Conservation (phyloP, 2,113 vertebrate species). For the Heteronetta atricapilla region DNA sequence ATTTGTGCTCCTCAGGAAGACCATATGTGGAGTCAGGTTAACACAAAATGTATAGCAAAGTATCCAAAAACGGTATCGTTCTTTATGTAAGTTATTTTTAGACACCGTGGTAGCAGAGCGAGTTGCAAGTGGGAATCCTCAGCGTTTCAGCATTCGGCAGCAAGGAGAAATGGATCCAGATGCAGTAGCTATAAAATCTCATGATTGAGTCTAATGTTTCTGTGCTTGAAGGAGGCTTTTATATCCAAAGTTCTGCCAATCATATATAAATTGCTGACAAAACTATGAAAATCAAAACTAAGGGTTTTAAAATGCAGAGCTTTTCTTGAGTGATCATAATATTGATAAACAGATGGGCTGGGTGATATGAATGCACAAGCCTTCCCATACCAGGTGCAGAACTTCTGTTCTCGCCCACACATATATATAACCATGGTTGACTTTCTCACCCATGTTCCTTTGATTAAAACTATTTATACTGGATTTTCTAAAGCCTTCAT, state of each 20-base stretch:
- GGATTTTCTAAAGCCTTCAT: neutral
- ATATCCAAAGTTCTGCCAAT: conserved; percentile 48
- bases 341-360: conserved; percentile 47
- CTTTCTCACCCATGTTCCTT: neutral
- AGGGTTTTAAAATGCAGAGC: neutral
- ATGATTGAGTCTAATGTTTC: neutral
- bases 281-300: conserved; percentile 10
- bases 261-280: conserved; percentile 31
- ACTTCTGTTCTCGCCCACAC: neutral
- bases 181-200: neutral
- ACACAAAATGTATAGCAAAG: neutral
- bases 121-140: neutral
- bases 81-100: neutral
- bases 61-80: too few species aligned
- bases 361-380: neutral
- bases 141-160: neutral
- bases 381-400: neutral
- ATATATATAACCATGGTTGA: neutral
- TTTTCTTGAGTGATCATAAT: neutral
- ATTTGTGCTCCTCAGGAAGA: rapidly evolving
- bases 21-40: neutral
- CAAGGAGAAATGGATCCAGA: neutral
- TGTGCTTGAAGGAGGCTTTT: neutral
- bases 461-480: neutral
- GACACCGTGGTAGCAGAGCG: neutral